Evolutionary conservation across 1,140 invertebrate genomes (phyloP), one percentile per base, ranked within the genome.

Genomic region (Drosophila bifasciata): DNA sequence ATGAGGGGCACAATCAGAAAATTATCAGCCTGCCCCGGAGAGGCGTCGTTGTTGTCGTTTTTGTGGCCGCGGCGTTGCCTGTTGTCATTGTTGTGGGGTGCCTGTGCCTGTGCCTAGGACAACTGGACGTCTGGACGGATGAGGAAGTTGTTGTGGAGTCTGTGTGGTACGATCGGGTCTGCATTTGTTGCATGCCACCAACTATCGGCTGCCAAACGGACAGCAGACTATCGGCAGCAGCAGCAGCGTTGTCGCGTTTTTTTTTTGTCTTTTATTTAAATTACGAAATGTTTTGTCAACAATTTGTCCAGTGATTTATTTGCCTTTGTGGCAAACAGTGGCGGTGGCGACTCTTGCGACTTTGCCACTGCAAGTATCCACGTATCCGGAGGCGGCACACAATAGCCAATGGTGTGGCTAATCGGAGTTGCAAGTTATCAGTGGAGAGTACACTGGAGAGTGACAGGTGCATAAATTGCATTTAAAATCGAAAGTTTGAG

Each of bases 231-330:
- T 86, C 78, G 83, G 78, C 75, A 71, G 64, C 64, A 6, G 23
- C 23, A 21, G 19, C 32, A 36, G 11, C 11, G 1, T 68, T 81
- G 78, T 81, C 64, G 73, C 28, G 43, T 60, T 80, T 73, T 74
- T 74, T 81, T 59, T 75, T 72, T 73, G 5, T 83, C 64, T 71
- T 78, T 84, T 84, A 88, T 88, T 88, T 72, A 89, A 89, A 89
- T 89, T 89, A 89, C 79, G 74, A 88, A 88, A 89, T 88, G 83
- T 83, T 88, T 88, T 88, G 83, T 88, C 83, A 88, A 88, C 83
- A 88, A 88, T 88, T 88, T 88, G 83, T 88, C 84, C 60, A 58
- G 62, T 88, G 83, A 89, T 89, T 88, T 88, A 89, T 86, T 72
- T 70, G 79, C 76, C 36, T 51, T 58, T 69, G 59, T 46, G 61